Percentiles rank a stretch among this genome's conserved stretches.
Conservation (phyloP, 2,797 vertebrate species). For the Alosa sapidissima region DNA sequence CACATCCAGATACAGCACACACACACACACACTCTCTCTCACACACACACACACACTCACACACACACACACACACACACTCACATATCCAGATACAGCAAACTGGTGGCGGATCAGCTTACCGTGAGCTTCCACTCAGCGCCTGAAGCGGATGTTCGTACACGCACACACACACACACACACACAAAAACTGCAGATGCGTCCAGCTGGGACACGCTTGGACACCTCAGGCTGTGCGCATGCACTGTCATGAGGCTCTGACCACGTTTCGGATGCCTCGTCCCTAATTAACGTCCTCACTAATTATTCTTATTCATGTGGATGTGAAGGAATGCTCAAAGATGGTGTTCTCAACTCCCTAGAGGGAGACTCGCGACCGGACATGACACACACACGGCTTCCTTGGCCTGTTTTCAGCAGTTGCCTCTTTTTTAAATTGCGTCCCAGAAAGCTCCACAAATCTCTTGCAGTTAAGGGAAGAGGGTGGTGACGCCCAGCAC, state of each 20-base stretch:
- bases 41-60: too few species aligned
- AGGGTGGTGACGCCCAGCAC: neutral
- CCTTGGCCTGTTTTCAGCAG: slow-evolving; percentile 10
- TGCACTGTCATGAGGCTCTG: neutral
- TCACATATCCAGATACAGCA: neutral
- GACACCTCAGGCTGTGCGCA: neutral
- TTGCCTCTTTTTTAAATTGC: neutral
- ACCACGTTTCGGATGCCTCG: neutral
- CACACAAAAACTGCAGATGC: slow-evolving; percentile 1
- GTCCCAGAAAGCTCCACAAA: neutral
- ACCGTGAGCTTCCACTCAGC: slow-evolving; percentile 4
- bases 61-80: too few species aligned
- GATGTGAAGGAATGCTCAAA: neutral
- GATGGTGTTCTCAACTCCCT: neutral
- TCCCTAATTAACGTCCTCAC: neutral
- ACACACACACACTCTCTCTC: too few species aligned
- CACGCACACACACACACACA: slow-evolving; percentile 25
- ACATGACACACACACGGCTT: neutral
- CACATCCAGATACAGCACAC: too few species aligned
- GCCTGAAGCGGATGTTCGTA: neutral
- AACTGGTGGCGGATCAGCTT: slow-evolving; percentile 33
- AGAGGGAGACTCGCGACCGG: neutral
- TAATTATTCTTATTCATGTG: neutral
- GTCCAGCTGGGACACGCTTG: neutral
- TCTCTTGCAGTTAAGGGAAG: neutral